Evolutionary conservation across 2,888 invertebrate species (phyloP), one percentile per base, ranked within the genome.

Genomic region (Drosophila bunnanda): DNA sequence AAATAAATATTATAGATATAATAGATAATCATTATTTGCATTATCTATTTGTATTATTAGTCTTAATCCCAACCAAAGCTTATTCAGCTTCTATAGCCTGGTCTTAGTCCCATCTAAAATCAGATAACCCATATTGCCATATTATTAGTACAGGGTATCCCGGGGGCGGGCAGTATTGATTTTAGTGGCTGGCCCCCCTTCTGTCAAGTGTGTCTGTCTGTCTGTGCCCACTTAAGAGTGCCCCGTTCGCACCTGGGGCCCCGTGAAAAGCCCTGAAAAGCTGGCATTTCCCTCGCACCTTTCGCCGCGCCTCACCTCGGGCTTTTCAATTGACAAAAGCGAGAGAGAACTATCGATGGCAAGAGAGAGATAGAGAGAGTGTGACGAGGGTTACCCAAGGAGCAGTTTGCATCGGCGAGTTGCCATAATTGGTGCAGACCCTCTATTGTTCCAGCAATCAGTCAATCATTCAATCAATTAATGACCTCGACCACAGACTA

Each of bases 401-500:
- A 39, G 59, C 50, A 30, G 52, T n/a, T 59, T 65, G 73, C 65
- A 73, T 59, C 58, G 58, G 22, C 50, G 57, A 73, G 57, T 58
- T 73, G 65, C 59, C 69, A 69, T 75, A 75, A 75, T 75, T 75
- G 58, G 48, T 39, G 36, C 30, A 41, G 38, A 38, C 44, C 20
- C 48, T 32, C 62, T 41, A 67, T 62, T 67, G 74, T 62, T 67
- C 82, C 74, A 28, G 39, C 61, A 50, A 28, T 55, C 69, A 41
- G 25, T 64, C 64, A 62, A 50, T 65, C 78, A 66, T 25, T 54
- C 65, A 70, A 46, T 56, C 71, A 58, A 55, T 53, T 65, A 69
- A 48, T 59, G 64, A 30, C 50, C 64, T 50, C 50, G 64, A 34
- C 41, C 50, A 46, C 4, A 9, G 20, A 10, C 12, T 12, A 15